Evolutionary conservation across 35 echinoderm and acorn worm species (phyloP), one percentile per base, ranked within the genome.

Genomic region (Amphiura filiformis): DNA sequence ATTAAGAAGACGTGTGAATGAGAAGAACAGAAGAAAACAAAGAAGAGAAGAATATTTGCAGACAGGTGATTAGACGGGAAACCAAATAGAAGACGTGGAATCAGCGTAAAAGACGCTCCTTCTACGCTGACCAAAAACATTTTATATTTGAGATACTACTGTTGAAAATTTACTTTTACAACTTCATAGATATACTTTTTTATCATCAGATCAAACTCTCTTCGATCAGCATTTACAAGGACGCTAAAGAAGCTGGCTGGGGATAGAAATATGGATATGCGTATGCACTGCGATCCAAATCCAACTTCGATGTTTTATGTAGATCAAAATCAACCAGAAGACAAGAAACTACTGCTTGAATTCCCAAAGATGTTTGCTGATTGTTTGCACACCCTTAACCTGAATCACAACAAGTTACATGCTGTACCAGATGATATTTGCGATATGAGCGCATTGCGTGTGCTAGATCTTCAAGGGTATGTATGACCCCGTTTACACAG

Each of bases 401-500:
- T 87, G 37, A 75, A 39, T 65, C 38, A 92, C 65, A 92, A 92
- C 41, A 44, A 20, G 9, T 32, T 92, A 35, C 80, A 82, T 79
- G 84, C 39, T 38, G 57, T 92, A 9, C 91, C 91, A 7, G 37
- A 52, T 1, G 81, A 79, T 18, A 35, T 92, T 37, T 87, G 78
- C 65, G 87, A 81, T 31, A 39, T 92, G 85, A 33, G 39, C 22
- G 33, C 77, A 22, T 39, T 92, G 36, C 56, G 75, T 23, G 80
- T 87, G 44, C 80, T 92, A 28, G 91, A 92, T 76, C 37, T 92
- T 13, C 86, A 84, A 7, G 80, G 91, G 91, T 92, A 57, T 87
- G 82, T 84, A 47, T 47, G 41, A 9, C 4, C 41, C 41, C 41
- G 4, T 17, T 47, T 47, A 47, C 41, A 17, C 4, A 47, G 41